These are phyloP conservation scores for Zaprionus obscuricornis DNA, from an alignment of 2,888 invertebrate genomes.

Conservation along the genomic window DNA sequence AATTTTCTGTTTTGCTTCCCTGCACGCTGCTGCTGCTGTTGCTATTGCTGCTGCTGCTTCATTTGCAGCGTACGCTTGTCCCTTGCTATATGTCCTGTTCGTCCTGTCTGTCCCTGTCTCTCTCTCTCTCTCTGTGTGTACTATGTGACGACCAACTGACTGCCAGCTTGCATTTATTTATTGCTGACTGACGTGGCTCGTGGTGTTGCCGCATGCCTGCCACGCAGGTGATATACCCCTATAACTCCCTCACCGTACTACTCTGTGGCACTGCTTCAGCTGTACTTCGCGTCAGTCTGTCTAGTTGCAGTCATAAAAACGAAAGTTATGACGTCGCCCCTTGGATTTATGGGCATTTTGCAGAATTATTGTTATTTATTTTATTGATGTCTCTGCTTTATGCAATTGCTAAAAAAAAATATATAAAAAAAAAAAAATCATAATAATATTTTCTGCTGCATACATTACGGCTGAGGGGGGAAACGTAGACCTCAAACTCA, in stretches of 20 bases:
- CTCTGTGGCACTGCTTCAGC: no score
- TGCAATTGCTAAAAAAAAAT: conserved; percentile 50
- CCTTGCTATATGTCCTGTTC: conserved; percentile 24
- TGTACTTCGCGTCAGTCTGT: conserved; percentile 57
- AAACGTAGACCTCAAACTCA: no score
- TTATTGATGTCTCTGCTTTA: conserved; percentile 71
- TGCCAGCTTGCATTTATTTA: conserved; percentile 82
- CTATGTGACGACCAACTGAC: conserved; percentile 74
- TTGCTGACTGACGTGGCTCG: conserved; percentile 75
- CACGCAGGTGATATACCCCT: conserved; percentile 55
- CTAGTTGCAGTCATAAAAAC: conserved; percentile 81
- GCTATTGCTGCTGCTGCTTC: no score
- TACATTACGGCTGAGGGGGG: conserved; percentile 53
- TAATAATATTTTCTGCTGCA: conserved; percentile 70
- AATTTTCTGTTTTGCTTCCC: conserved; percentile 66
- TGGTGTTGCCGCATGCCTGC: conserved; percentile 19
- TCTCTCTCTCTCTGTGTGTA: no score
- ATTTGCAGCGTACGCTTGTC: conserved; percentile 14
- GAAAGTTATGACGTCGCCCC: conserved; percentile 80
- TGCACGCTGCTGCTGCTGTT: no score
- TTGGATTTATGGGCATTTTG: conserved; percentile 81
- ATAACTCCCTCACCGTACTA: not conserved
- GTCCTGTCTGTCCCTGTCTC: conserved; percentile 23
- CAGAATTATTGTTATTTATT: conserved; percentile 80
- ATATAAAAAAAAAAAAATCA: not conserved